Conservation (phyloP, 2,797 vertebrate genomes). For the Saxicola maurus region DNA sequence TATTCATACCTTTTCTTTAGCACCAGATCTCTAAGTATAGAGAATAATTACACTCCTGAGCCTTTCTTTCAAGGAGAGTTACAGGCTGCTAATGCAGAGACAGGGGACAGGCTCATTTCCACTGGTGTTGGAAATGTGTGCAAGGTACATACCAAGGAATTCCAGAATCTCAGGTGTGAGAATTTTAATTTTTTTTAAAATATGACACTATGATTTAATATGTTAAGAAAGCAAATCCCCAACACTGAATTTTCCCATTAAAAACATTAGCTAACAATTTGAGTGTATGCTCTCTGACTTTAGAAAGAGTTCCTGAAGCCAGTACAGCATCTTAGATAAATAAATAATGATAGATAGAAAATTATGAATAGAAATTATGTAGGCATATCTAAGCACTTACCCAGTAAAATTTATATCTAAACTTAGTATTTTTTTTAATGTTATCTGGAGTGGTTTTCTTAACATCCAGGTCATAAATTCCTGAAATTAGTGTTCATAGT, state of each 20-base stretch:
- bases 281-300: not conserved
- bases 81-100: not conserved
- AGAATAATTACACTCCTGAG: not conserved
- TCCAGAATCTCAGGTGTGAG: not conserved
- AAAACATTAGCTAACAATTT: not conserved
- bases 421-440: not conserved
- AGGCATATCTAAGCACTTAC: not conserved
- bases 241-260: not conserved
- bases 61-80: not conserved
- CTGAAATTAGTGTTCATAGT: slow-evolving; percentile 11
- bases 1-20: not conserved
- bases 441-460: not conserved
- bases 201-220: not conserved
- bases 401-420: not conserved
- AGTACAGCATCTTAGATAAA: not conserved
- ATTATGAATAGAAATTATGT: not conserved
- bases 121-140: not conserved
- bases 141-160: not conserved
- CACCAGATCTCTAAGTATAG: not conserved
- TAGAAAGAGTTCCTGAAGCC: not conserved
- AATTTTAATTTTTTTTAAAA: not conserved
- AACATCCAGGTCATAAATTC: not conserved
- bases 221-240: not conserved
- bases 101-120: not conserved
- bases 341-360: not conserved